These are phyloP conservation scores for Bursaphelenchus okinawaensis DNA, from an alignment of 2,888 invertebrate genomes.

Conservation along the genomic window DNA sequence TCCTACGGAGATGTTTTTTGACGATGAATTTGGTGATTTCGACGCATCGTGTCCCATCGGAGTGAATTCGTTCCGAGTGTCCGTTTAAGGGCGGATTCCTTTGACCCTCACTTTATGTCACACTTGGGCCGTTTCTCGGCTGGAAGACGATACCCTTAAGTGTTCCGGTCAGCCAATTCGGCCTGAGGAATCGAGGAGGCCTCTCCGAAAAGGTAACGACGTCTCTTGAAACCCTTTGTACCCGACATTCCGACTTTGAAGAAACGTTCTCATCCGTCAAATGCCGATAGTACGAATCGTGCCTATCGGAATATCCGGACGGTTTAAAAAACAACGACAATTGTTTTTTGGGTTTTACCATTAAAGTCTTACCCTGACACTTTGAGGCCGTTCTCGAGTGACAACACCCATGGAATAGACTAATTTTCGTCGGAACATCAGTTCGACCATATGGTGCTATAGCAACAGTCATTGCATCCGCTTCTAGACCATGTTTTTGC, in stretches of 20 bases:
- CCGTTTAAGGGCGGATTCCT: neutral
- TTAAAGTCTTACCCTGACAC: neutral
- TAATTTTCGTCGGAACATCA: too few species aligned
- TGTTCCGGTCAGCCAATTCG: neutral
- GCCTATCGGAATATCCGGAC: neutral
- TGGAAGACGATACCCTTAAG: neutral
- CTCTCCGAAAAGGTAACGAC: neutral
- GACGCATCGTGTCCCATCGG: neutral
- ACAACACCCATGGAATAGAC: too few species aligned
- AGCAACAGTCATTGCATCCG: neutral
- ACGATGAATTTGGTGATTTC: neutral
- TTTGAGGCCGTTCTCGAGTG: neutral
- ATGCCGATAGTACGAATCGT: neutral
- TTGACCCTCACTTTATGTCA: neutral
- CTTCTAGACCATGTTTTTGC: conserved; percentile 40
- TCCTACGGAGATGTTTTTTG: neutral
- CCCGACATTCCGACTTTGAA: neutral
- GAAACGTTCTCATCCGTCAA: neutral
- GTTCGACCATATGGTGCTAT: neutral
- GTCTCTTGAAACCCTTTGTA: neutral
- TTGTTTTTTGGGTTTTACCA: neutral
- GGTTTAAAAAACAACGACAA: neutral
- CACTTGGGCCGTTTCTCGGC: neutral
- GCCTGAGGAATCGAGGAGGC: neutral
- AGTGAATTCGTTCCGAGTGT: neutral